Conservation (phyloP, 2,888 invertebrate species). For the Eristalis pertinax region DNA sequence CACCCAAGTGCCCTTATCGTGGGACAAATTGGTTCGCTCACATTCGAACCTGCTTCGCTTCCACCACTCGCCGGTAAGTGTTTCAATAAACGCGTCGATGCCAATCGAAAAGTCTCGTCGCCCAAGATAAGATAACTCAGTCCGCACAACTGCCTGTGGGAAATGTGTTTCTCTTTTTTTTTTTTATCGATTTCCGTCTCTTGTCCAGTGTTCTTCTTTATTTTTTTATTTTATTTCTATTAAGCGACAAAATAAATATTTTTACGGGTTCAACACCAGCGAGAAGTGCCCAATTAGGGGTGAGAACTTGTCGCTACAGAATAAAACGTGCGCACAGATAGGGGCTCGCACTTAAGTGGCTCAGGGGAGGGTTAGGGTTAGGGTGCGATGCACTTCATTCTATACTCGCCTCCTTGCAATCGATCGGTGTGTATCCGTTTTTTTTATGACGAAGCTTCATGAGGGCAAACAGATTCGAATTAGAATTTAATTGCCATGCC, state of each 20-base stretch:
- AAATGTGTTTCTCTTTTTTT: slow-evolving; percentile 11
- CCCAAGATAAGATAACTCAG: not conserved
- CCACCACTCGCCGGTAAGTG: not conserved
- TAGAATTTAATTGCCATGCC: slow-evolving; percentile 48
- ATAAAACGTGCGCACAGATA: slow-evolving; percentile 37
- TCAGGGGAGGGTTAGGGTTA: slow-evolving; percentile 51
- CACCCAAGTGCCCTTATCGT: not conserved
- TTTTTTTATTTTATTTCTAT: slow-evolving; percentile 15
- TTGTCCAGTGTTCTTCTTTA: not conserved
- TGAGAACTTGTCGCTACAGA: slow-evolving; percentile 62
- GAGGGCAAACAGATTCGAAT: slow-evolving; percentile 48
- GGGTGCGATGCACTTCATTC: slow-evolving; percentile 61
- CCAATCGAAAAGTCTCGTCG: not conserved
- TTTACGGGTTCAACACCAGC: slow-evolving; percentile 51
- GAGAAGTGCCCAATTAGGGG: slow-evolving; percentile 60
- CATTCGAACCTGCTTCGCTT: not conserved
- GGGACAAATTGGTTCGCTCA: not conserved
- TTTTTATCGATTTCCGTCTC: slow-evolving; percentile 53
- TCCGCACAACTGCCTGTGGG: slow-evolving; percentile 36
- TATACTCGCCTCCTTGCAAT: slow-evolving; percentile 36
- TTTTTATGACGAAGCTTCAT: slow-evolving; percentile 8
- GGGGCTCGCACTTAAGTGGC: slow-evolving; percentile 38
- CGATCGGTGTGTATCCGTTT: slow-evolving; percentile 30
- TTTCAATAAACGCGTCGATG: not conserved
- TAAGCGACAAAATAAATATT: slow-evolving; percentile 58